Conservation (phyloP, 1,140 invertebrate species). For the Drosophila pectinifera region DNA sequence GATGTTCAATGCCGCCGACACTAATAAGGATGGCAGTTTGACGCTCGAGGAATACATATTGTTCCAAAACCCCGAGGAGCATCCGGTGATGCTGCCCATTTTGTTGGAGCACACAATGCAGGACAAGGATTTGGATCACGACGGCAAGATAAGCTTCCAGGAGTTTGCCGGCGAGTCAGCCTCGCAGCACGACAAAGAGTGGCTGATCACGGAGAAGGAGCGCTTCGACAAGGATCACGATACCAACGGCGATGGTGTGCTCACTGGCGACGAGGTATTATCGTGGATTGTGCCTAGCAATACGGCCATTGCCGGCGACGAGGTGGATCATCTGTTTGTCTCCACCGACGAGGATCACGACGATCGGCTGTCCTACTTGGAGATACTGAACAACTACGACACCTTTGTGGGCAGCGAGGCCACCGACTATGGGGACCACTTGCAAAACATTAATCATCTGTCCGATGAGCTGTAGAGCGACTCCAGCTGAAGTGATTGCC, state of each 20-base stretch:
- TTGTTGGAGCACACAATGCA: slow-evolving; percentile 93
- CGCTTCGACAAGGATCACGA: slow-evolving; percentile 96
- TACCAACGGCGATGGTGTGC: slow-evolving; percentile 92
- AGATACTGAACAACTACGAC: slow-evolving; percentile 95
- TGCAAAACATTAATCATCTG: slow-evolving; percentile 92
- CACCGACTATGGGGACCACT: slow-evolving; percentile 97
- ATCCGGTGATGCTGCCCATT: slow-evolving; percentile 93
- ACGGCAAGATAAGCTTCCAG: slow-evolving; percentile 93
- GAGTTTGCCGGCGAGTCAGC: slow-evolving; percentile 93
- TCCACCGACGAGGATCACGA: slow-evolving; percentile 96
- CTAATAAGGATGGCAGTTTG: slow-evolving; percentile 92
- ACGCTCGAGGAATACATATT: slow-evolving; percentile 93
- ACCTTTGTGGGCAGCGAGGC: slow-evolving; percentile 98
- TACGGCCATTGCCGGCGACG: slow-evolving; percentile 94
- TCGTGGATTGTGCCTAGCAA: slow-evolving; percentile 97
- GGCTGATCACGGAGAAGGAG: slow-evolving; percentile 93
- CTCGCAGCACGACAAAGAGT: slow-evolving; percentile 91
- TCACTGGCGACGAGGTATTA: slow-evolving; percentile 92
- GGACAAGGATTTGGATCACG: slow-evolving; percentile 94
- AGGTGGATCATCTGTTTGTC: slow-evolving; percentile 96
- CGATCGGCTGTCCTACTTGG: slow-evolving; percentile 92
- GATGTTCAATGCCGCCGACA: slow-evolving; percentile 95
- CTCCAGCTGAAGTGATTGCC: neutral
- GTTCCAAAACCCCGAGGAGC: slow-evolving; percentile 97
- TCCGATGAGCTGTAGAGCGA: slow-evolving; percentile 90